Conservation (phyloP, 2,113 vertebrate genomes). For the Paramisgurnus dabryanus region DNA sequence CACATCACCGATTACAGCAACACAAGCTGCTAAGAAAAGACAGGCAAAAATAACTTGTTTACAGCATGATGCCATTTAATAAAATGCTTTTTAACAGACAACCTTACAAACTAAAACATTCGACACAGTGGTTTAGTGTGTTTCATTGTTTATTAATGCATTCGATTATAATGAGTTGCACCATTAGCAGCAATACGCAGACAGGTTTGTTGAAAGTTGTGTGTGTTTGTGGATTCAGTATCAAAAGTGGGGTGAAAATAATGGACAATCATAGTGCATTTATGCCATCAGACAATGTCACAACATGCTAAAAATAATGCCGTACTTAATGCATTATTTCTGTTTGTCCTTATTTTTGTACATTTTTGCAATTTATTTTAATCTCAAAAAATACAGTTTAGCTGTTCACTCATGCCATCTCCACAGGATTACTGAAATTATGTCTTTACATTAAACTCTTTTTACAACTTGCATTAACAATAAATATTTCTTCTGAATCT, state of each 20-base stretch:
- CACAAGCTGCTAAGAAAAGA: slow-evolving; percentile 25
- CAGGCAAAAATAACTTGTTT: slow-evolving; percentile 23
- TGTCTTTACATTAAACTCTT: too few relatives aligned
- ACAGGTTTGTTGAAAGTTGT: neutral
- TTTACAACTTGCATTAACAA: too few relatives aligned
- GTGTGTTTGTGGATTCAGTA: neutral
- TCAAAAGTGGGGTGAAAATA: slow-evolving; percentile 14
- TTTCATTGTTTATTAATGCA: slow-evolving; percentile 14
- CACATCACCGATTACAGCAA: slow-evolving; percentile 48
- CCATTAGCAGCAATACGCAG: neutral
- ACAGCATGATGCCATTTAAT: slow-evolving; percentile 28
- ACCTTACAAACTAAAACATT: slow-evolving; percentile 15
- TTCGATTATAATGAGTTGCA: slow-evolving; percentile 16
- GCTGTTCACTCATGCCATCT: too few relatives aligned
- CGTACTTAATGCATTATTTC: too few relatives aligned
- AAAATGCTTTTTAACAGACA: slow-evolving; percentile 16
- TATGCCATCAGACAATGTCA: neutral
- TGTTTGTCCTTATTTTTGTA: too few relatives aligned
- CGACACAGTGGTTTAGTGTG: neutral
- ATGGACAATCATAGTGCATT: slow-evolving; percentile 11
- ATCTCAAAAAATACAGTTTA: too few relatives aligned
- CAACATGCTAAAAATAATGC: too few relatives aligned
- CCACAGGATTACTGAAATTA: too few relatives aligned
- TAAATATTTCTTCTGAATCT: too few relatives aligned
- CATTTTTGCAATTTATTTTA: too few relatives aligned